Conservation (phyloP, 2,113 vertebrate genomes). For the Ornithorhynchus anatinus region DNA sequence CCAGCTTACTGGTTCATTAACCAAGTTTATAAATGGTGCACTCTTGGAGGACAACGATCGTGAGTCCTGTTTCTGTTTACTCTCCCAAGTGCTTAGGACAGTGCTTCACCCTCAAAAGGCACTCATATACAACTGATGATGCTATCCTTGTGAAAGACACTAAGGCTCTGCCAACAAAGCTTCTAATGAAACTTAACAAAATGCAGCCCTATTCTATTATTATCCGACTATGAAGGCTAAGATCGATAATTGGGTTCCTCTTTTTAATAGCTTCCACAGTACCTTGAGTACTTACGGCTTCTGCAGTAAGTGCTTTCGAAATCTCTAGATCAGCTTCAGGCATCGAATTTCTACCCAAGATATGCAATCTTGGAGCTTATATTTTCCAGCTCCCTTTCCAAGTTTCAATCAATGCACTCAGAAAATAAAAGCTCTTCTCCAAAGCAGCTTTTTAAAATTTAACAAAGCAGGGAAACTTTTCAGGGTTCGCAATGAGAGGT, state of each 20-base stretch:
- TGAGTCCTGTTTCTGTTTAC: too few relatives aligned
- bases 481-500: slow-evolving; percentile 35
- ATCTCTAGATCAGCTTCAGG: not conserved
- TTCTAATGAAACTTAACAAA: not conserved
- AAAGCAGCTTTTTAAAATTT: slow-evolving; percentile 22
- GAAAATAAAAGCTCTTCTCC: slow-evolving; percentile 34
- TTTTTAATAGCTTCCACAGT: not conserved
- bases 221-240: not conserved
- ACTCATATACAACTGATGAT: too few relatives aligned
- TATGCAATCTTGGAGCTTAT: slow-evolving; percentile 12
- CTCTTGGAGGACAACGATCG: too few relatives aligned
- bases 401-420: slow-evolving; percentile 6
- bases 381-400: slow-evolving; percentile 4
- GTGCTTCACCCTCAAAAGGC: too few relatives aligned
- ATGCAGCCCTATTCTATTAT: not conserved
- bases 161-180: fast-evolving
- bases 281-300: not conserved
- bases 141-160: too few relatives aligned
- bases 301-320: not conserved
- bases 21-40: too few relatives aligned
- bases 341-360: not conserved
- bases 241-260: not conserved
- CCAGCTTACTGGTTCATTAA: too few relatives aligned
- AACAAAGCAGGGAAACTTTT: slow-evolving; percentile 10
- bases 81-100: too few relatives aligned